Conservation (phyloP, 2,113 vertebrate species). For the Anser brachyrhynchus region DNA sequence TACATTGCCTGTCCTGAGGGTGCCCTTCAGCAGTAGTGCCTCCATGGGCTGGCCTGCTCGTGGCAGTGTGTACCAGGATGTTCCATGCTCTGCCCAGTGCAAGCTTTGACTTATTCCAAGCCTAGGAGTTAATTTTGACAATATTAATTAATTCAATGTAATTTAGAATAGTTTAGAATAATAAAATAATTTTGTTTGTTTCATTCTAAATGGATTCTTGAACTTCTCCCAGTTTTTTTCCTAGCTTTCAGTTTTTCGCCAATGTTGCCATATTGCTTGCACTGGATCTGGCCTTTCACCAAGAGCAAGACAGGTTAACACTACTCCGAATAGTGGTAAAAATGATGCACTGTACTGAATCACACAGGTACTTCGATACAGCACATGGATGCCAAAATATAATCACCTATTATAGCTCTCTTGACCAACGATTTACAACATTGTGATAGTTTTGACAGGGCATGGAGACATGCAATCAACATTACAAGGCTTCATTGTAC, state of each 20-base stretch:
- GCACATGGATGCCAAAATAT: background rate
- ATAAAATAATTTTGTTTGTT: background rate
- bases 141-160: background rate
- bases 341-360: background rate
- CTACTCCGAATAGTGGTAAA: background rate
- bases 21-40: background rate
- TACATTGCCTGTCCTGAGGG: background rate
- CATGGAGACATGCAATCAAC: background rate
- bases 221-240: background rate
- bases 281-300: background rate
- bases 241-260: background rate
- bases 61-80: background rate
- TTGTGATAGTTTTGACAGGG: background rate
- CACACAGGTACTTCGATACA: background rate
- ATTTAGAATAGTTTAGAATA: background rate
- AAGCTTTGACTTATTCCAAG: background rate
- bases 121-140: background rate
- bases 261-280: background rate
- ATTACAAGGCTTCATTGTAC: background rate
- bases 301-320: background rate
- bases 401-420: background rate
- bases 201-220: background rate
- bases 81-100: background rate
- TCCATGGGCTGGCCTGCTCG: background rate
- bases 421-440: background rate